Evolutionary conservation across 2,888 invertebrate genomes (phyloP), one percentile per base, ranked within the genome.

Genomic region (Agriopis leucophaearia): DNA sequence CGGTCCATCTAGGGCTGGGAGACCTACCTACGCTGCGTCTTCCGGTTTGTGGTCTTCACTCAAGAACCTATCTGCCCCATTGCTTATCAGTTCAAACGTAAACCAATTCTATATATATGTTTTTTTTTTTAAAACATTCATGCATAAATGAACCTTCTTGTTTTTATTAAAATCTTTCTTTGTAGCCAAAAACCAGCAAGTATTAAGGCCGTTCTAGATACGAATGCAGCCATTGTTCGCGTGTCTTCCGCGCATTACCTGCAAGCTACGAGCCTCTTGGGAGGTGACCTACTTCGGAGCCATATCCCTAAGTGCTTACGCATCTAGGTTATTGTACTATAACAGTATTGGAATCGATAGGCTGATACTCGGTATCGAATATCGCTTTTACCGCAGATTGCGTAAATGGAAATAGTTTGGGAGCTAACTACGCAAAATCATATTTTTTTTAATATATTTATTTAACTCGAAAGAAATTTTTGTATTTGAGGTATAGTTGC

Each of bases 291-390:
- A 88, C 85, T 88, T 90, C 74, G 77, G 73, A 63, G 76, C 83
- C 84, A 88, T 89, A 88, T 87, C 86, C 86, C 83, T 89, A 86
- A 91, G 91, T 90, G 89, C 86, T 82, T 86, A 87, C 88, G 88
- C 88, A 87, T 90, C 86, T 88, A 88, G 89, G 89, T 89, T 91
- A 90, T 88, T 86, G 86, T 84, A 81, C 85, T 82, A 81, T 79
- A 83, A 82, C 81, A 74, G 79, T 81, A 85, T 82, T 85, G 86
- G 80, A 83, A 86, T 84, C 81, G 83, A 88, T 86, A 84, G 74
- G 74, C 79, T 81, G 81, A 82, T 80, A 81, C 79, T 76, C 79
- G 74, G 74, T 85, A 86, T 82, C 80, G 81, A 80, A 84, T 87
- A 84, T 82, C 81, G 76, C 85, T 87, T 88, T 88, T 83, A 86